phyloP scores from a whole-genome alignment of 2,113 vertebrate species.

The Phoenicopterus ruber region DNA sequence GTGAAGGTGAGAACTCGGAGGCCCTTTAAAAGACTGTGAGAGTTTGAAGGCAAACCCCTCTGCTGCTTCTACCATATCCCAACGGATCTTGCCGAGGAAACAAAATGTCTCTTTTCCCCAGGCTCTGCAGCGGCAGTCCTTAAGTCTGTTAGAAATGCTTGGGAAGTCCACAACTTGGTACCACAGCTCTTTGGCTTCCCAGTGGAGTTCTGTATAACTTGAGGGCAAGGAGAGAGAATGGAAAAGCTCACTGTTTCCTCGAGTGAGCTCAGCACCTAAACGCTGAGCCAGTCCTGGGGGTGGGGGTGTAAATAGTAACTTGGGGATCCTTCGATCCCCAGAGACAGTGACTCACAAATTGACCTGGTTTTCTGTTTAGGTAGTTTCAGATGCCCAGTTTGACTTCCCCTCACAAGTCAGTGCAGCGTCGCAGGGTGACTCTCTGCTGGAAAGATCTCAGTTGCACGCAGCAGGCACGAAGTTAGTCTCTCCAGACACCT shows the following conservation, averaged over 20 bases:
- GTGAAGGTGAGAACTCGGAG: not conserved
- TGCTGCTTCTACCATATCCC: not conserved
- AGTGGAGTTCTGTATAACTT: not conserved
- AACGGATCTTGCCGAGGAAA: not conserved
- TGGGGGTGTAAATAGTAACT: not conserved
- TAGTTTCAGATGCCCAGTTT: not conserved
- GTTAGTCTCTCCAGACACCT: not conserved
- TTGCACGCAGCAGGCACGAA: not conserved
- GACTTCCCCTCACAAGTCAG: not conserved
- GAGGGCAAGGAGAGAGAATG: not conserved
- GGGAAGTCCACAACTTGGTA: not conserved
- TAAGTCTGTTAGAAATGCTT: too few species aligned
- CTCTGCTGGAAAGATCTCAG: not conserved
- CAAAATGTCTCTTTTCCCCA: not conserved
- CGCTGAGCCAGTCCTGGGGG: not conserved
- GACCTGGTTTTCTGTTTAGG: not conserved
- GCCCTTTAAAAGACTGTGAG: not conserved
- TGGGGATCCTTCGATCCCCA: not conserved
- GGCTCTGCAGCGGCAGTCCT: not conserved
- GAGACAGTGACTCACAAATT: not conserved
- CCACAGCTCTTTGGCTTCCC: not conserved
- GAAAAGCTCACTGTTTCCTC: not conserved
- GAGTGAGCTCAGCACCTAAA: not conserved
- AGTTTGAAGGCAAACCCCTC: not conserved
- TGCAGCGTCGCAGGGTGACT: rapidly evolving